These are phyloP conservation scores for Acipenser transmontanus DNA, from an alignment of 2,797 vertebrate species.

Conservation along the genomic window DNA sequence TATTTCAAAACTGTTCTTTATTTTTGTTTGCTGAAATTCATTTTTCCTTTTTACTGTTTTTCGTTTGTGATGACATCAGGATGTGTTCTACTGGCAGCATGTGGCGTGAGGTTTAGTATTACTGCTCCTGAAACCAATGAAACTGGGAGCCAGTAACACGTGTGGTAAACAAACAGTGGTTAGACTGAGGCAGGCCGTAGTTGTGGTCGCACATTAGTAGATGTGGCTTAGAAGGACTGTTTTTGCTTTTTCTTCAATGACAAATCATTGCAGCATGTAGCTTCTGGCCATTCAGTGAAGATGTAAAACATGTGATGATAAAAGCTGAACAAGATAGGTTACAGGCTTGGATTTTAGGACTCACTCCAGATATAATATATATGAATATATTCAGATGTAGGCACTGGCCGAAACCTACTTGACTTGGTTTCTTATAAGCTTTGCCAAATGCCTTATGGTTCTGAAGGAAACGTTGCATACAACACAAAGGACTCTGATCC, in stretches of 20 bases:
- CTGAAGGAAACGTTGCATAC: too few relatives aligned
- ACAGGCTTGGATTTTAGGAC: too few relatives aligned
- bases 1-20: neutral
- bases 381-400: too few relatives aligned
- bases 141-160: conserved; percentile 13
- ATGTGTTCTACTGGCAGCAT: conserved; percentile 55
- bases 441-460: too few relatives aligned
- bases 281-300: neutral
- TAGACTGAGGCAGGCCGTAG: conserved; percentile 4
- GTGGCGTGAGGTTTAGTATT: conserved; percentile 57
- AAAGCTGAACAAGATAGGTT: neutral
- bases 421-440: too few relatives aligned
- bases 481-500: too few relatives aligned
- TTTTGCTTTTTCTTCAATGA: conserved; percentile 4
- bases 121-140: conserved; percentile 17
- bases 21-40: conserved; percentile 1
- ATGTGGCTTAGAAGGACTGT: conserved; percentile 20
- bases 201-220: conserved; percentile 21
- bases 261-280: neutral
- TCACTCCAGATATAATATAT: too few relatives aligned
- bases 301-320: neutral
- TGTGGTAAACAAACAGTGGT: conserved; percentile 14
- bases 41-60: conserved; percentile 6
- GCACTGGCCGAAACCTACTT: too few relatives aligned
- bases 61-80: conserved; percentile 41